These are phyloP conservation scores for Malurus cyaneus DNA, from an alignment of 2,113 vertebrate genomes.

Conservation along the genomic window DNA sequence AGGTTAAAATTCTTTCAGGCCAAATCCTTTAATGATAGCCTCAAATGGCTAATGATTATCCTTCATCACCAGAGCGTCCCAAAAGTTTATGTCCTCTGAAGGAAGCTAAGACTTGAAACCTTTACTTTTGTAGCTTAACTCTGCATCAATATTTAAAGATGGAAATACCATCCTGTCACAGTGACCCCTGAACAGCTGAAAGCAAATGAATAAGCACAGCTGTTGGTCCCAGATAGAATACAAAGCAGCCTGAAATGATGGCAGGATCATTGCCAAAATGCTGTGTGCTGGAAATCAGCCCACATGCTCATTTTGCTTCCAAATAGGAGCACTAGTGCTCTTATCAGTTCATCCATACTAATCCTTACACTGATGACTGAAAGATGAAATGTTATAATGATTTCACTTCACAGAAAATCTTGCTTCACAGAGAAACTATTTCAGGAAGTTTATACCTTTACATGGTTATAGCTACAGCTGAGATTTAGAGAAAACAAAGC, in stretches of 20 bases:
- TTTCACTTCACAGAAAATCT: neutral
- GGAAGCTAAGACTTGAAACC: neutral
- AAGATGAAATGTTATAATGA: neutral
- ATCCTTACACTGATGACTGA: neutral
- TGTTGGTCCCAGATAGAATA: neutral
- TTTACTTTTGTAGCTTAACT: neutral
- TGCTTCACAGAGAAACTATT: neutral
- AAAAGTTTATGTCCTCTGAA: neutral
- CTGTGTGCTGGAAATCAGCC: neutral
- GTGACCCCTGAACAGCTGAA: neutral
- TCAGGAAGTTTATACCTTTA: neutral
- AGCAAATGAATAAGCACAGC: conserved; percentile 13
- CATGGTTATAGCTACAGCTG: neutral
- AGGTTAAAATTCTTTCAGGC: neutral
- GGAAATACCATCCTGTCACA: neutral
- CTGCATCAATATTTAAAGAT: neutral
- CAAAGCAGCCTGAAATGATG: neutral
- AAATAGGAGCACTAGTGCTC: neutral
- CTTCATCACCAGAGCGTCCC: neutral
- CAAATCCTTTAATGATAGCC: neutral
- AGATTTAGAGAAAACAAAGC: neutral
- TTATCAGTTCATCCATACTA: neutral
- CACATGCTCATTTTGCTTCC: neutral
- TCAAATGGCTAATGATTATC: neutral
- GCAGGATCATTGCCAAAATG: neutral